phyloP scores from a whole-genome alignment of 2,113 vertebrate genomes.

The Romanogobio albipinnatus region DNA sequence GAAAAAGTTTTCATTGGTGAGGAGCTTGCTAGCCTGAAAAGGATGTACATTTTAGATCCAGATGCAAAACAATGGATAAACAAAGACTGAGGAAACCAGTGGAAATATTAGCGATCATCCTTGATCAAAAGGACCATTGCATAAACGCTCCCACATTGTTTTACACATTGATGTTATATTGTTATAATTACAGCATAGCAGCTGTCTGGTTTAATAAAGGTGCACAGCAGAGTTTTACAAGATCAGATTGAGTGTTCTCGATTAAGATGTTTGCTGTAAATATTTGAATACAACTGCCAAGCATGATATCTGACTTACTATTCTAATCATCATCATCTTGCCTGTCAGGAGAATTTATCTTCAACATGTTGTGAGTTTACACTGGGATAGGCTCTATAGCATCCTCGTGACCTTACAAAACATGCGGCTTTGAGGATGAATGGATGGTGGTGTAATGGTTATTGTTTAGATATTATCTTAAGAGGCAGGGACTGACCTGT shows the following conservation, averaged over 20 bases:
- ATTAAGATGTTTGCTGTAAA: not conserved
- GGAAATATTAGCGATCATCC: not conserved
- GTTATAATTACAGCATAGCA: not conserved
- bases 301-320: not conserved
- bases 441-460: no score
- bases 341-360: not conserved
- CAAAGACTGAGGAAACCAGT: not conserved
- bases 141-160: not conserved
- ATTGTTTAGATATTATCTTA: not conserved
- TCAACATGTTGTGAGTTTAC: not conserved
- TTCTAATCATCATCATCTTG: not conserved
- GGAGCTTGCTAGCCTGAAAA: not conserved
- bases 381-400: no score
- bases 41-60: not conserved
- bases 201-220: not conserved
- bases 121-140: not conserved
- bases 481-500: conserved; percentile 80
- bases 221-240: not conserved
- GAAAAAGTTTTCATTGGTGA: not conserved
- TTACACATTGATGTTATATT: no score
- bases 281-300: not conserved
- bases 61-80: not conserved
- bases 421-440: no score
- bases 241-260: not conserved
- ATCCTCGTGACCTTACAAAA: no score